Evolutionary conservation across 2,888 invertebrate genomes (phyloP).

Genomic region (Nowickia ferox): DNA sequence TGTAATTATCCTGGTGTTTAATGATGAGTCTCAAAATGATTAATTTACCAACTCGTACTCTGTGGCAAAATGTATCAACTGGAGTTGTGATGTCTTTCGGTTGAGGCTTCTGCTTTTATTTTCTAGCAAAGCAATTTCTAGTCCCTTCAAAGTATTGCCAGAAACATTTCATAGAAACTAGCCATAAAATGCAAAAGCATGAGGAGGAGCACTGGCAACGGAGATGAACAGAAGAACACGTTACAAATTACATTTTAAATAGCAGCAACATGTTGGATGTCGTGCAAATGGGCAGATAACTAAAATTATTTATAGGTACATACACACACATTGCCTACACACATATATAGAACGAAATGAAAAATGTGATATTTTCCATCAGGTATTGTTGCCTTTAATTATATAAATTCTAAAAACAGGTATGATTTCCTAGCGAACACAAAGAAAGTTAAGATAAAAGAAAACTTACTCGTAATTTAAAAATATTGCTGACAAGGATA

Average conservation of each 20-base stretch:
- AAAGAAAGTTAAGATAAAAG: no score
- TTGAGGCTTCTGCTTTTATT: neutral
- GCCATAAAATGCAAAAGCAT: neutral
- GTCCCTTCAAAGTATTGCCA: neutral
- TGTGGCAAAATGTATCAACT: constrained; percentile 18
- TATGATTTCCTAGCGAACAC: neutral
- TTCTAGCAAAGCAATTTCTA: constrained; percentile 2
- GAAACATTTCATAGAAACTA: neutral
- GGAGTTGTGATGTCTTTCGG: neutral
- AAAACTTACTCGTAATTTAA: no score
- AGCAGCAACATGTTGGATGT: constrained; percentile 35
- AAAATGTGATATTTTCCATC: constrained; percentile 7
- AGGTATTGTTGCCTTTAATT: constrained; percentile 38
- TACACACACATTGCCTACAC: neutral
- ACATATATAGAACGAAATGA: neutral
- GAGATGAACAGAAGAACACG: constrained; percentile 1
- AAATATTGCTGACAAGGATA: no score
- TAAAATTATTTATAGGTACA: constrained; percentile 8
- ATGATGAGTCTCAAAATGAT: constrained; percentile 66
- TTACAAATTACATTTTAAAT: constrained; percentile 66
- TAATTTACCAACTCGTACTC: constrained; percentile 47
- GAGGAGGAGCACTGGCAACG: neutral
- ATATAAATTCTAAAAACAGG: neutral
- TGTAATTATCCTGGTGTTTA: constrained; percentile 61
- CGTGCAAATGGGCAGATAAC: neutral